phyloP scores from a whole-genome alignment of 2,113 vertebrate genomes.

The Tachysurus fulvidraco region DNA sequence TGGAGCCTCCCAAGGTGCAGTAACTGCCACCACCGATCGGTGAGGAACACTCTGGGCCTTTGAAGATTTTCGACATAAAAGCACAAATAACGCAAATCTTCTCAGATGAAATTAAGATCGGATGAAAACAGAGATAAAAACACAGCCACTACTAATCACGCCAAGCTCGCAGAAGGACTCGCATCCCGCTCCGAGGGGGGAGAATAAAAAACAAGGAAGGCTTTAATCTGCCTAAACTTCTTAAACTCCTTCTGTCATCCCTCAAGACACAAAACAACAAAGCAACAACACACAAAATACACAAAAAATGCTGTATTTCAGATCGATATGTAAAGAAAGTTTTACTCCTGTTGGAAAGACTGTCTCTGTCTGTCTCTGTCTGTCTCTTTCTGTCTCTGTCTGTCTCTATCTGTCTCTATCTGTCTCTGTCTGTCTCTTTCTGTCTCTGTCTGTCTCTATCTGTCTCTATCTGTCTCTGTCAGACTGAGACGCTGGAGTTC shows the following conservation, averaged over 20 bases:
- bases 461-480: background rate
- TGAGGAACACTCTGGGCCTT: conserved; percentile 69
- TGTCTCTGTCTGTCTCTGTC: background rate
- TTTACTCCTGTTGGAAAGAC: background rate
- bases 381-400: background rate
- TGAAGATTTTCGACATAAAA: conserved; percentile 80
- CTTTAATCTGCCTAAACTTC: conserved; percentile 69
- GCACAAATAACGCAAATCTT: conserved; percentile 75
- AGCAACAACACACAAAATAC: background rate
- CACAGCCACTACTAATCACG: conserved; percentile 78
- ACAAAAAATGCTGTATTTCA: background rate
- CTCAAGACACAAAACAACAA: conserved; percentile 21
- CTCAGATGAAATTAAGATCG: conserved; percentile 75
- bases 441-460: background rate
- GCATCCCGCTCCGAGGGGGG: conserved; percentile 67
- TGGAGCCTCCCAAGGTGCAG: conserved; percentile 61
- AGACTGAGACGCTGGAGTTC: background rate
- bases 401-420: too few relatives aligned
- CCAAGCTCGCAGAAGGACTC: conserved; percentile 68
- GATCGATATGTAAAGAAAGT: conserved; percentile 19
- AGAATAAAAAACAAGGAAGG: conserved; percentile 42
- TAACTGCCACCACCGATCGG: conserved; percentile 74
- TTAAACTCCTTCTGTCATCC: conserved; percentile 64
- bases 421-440: background rate
- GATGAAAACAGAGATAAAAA: conserved; percentile 50